A percentile compares a stretch with the other conserved stretches of the same genome.
phyloP scores from a whole-genome alignment of 2,797 vertebrate species.

The Rhabdophis nuchalis region DNA sequence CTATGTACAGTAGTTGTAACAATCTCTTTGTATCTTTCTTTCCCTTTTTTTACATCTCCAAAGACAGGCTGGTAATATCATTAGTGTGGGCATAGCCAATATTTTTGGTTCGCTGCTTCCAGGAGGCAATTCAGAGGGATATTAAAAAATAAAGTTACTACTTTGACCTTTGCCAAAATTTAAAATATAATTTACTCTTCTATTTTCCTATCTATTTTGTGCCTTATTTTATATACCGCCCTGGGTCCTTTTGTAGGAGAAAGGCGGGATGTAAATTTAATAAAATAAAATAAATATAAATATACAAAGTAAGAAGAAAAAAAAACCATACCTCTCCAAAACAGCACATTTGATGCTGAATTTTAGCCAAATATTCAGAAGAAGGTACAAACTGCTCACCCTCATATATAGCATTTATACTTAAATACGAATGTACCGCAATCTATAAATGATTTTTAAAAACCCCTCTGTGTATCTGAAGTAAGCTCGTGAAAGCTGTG shows the following conservation, averaged over 20 bases:
- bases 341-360: background rate
- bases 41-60: background rate
- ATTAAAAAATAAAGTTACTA: background rate
- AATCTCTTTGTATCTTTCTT: background rate
- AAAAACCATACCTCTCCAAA: background rate
- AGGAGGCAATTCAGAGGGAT: background rate
- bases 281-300: too few relatives aligned
- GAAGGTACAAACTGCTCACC: background rate
- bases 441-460: background rate
- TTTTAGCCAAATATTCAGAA: background rate
- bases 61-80: background rate
- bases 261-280: too few relatives aligned
- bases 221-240: background rate
- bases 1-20: background rate
- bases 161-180: background rate
- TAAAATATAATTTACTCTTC: background rate
- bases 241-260: too few relatives aligned
- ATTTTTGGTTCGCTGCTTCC: background rate
- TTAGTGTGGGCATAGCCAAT: background rate
- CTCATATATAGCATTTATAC: background rate
- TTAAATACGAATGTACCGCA: background rate
- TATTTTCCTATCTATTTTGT: background rate
- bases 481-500: background rate
- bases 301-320: too few relatives aligned
- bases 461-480: background rate